Base-by-base conservation (phyloP, 2,888 invertebrate genomes). In the Drosophila mettleri region DNA sequence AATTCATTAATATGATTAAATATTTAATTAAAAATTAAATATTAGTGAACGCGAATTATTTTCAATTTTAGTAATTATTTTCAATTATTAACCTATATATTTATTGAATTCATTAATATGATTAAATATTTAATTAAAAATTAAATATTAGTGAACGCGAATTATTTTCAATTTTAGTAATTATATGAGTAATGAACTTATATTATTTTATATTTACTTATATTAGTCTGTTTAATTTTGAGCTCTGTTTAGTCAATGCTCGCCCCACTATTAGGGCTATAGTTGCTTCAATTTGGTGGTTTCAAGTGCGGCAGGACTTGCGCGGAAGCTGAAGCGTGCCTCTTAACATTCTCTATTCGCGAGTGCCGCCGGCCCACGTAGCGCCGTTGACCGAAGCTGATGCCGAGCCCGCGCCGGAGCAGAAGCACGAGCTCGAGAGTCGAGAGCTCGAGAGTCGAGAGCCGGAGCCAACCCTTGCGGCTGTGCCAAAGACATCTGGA, bases 301-400 rank as follows among this genome's bases (percentile, higher is more conserved):
- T 45, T 57, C 43, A 36, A 36, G 48, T 57, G 62, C 53, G 22
- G 55, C 62, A 84, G 85, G 82, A 82, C 86, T 87, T 82, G 82
- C 82, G 86, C 86, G 88, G 88, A 82, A 82, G 88, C 86, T 87
- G 88, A 59, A 41, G 31, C 14, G 16, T 16, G 12, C 27, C 45
- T 48, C 29, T 53, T 53, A 43, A 27, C 24, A 14, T 12, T 14
- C 39, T 33, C 41, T 31, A 12, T 33, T 9, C 33, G 18, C 27
- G 24, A 29, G 20, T 20, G 16, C 57, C 48, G 33, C 24, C 14
- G 10, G 29, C 36, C 24, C 31, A 54, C 51, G 51, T 62, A 43
- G 34, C 57, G 27, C 18, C 41, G 10, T 2, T 29, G 29, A 5
- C 16, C 46, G 46, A 46, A 7, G 43, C 8, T 33, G 24, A 43